These are phyloP conservation scores for Abrostola triplasia DNA, from an alignment of 2,888 invertebrate genomes.

Conservation along the genomic window DNA sequence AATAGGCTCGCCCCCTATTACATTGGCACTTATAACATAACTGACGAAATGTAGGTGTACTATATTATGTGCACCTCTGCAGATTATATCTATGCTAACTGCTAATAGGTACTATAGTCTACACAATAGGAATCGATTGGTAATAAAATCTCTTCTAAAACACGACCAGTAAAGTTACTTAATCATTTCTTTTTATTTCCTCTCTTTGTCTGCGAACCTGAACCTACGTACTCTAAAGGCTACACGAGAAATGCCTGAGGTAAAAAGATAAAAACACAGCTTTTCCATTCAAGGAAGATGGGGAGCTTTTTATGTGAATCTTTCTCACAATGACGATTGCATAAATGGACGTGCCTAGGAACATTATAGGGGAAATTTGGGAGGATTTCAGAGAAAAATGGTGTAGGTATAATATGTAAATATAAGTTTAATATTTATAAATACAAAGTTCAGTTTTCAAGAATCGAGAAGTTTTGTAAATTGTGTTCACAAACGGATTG, in stretches of 20 bases:
- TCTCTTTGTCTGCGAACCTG: constrained; percentile 11
- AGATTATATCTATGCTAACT: no score
- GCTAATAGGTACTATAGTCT: background rate
- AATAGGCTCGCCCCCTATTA: no score
- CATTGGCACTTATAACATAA: no score
- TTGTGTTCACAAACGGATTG: no score
- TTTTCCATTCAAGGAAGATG: constrained; percentile 46
- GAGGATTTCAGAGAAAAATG: background rate
- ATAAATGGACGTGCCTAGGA: constrained; percentile 6
- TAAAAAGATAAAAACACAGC: constrained; percentile 51
- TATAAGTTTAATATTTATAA: no score
- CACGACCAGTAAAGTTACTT: constrained; percentile 14
- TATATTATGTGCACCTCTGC: no score
- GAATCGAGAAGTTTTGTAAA: no score
- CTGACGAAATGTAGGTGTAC: no score
- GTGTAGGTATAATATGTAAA: background rate
- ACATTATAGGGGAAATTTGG: background rate
- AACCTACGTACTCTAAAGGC: constrained; percentile 29
- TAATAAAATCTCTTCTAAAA: constrained; percentile 5
- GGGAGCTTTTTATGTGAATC: constrained; percentile 22
- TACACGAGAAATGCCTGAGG: constrained; percentile 25
- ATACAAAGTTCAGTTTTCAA: background rate
- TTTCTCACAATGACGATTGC: constrained; percentile 29
- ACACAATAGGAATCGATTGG: background rate
- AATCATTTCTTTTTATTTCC: constrained; percentile 31